Evolutionary conservation across 2,797 vertebrate genomes (phyloP).

Genomic region (Nannoperca obscura): DNA sequence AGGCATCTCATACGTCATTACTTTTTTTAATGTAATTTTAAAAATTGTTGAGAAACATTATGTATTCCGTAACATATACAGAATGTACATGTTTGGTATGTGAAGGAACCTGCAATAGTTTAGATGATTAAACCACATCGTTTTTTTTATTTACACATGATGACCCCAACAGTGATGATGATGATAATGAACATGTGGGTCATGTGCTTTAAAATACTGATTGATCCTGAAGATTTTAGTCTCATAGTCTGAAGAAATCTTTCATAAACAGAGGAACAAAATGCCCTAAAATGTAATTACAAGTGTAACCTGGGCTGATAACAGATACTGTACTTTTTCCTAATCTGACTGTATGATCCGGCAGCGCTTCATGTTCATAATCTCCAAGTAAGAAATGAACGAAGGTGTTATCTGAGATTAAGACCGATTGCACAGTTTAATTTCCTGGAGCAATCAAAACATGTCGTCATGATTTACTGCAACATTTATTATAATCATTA

Average conservation of each 20-base stretch:
- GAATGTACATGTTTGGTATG: too few species aligned
- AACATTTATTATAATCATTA: background rate
- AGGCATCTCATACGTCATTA: background rate
- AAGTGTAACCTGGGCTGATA: background rate
- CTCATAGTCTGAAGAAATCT: background rate
- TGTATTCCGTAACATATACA: background rate
- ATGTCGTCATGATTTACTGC: background rate
- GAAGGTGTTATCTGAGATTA: background rate
- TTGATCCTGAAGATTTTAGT: background rate
- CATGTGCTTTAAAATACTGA: too few species aligned
- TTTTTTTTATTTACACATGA: background rate
- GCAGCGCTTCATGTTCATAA: background rate
- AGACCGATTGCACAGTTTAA: slow-evolving; percentile 3
- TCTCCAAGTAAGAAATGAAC: slow-evolving; percentile 14
- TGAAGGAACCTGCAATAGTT: background rate
- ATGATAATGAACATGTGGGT: background rate
- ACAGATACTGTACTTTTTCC: background rate
- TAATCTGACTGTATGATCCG: background rate
- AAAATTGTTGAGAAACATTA: background rate
- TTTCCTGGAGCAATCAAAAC: slow-evolving; percentile 29
- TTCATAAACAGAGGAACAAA: background rate
- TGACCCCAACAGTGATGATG: background rate
- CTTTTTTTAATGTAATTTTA: background rate
- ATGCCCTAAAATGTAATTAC: background rate
- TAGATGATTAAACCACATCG: background rate